Conservation (phyloP, 2,797 vertebrate genomes). For the Scolopax rusticola region DNA sequence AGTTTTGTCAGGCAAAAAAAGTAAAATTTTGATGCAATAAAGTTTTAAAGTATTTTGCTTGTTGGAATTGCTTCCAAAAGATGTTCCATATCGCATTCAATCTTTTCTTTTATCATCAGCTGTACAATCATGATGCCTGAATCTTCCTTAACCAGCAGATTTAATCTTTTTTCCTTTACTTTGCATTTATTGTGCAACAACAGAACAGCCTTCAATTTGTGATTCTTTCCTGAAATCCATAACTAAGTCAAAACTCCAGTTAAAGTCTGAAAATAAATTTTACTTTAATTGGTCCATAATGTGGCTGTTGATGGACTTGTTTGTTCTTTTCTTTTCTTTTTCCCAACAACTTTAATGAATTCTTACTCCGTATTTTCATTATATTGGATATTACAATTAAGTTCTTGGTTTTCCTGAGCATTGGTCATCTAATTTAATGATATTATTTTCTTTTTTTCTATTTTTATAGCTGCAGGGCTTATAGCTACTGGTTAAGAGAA, state of each 20-base stretch:
- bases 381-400: not conserved
- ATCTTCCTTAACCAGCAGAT: slow-evolving; percentile 66
- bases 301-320: not conserved
- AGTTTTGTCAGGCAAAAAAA: slow-evolving; percentile 54
- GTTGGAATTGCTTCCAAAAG: slow-evolving; percentile 23
- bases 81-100: not conserved
- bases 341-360: not conserved
- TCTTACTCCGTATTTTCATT: not conserved
- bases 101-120: slow-evolving; percentile 37
- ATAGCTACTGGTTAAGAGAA: slow-evolving; percentile 53
- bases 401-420: not conserved
- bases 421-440: not conserved
- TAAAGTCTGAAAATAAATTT: not conserved
- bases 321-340: not conserved
- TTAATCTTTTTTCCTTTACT: slow-evolving; percentile 36
- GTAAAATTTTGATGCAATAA: slow-evolving; percentile 74
- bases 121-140: slow-evolving; percentile 62
- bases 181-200: not conserved
- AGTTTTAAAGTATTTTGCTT: slow-evolving; percentile 43
- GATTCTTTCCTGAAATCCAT: not conserved
- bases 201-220: slow-evolving; percentile 1
- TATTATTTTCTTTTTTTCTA: not conserved
- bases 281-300: not conserved
- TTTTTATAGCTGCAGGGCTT: slow-evolving; percentile 11
- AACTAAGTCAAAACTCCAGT: not conserved